A percentile compares a stretch with the other conserved stretches of the same genome.
Conservation (phyloP, 2,113 vertebrate genomes). For the Hypocryptadius cinnamomeus region DNA sequence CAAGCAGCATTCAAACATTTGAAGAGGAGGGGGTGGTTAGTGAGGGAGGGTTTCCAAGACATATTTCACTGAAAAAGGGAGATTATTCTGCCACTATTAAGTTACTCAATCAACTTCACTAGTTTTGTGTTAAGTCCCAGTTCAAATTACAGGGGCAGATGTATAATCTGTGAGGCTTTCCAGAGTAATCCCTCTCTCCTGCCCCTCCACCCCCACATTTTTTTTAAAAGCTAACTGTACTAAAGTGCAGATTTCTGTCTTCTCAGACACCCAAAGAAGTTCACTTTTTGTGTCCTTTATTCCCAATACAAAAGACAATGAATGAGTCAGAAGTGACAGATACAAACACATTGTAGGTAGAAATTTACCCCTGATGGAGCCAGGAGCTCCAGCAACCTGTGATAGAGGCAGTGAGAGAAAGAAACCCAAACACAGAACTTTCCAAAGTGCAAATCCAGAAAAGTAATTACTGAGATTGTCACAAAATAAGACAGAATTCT, state of each 20-base stretch:
- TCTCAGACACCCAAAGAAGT: background rate
- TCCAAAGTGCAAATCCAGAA: background rate
- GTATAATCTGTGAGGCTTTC: background rate
- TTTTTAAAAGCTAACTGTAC: background rate
- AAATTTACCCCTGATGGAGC: background rate
- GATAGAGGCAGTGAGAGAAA: background rate
- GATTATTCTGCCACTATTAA: background rate
- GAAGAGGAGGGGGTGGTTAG: background rate
- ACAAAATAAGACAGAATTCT: background rate
- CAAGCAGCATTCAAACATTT: background rate
- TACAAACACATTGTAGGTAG: background rate
- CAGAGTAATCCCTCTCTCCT: background rate
- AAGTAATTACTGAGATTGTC: background rate
- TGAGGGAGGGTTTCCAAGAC: background rate
- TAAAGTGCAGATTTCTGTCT: background rate
- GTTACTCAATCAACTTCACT: constrained; percentile 3
- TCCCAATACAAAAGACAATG: background rate
- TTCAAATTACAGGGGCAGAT: constrained; percentile 20
- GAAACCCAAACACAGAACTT: background rate
- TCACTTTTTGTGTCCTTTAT: background rate
- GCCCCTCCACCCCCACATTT: accelerated
- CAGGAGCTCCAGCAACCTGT: background rate
- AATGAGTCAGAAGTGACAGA: background rate
- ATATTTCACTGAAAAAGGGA: background rate
- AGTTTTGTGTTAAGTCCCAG: background rate